A percentile compares a stretch with the other conserved stretches of the same genome.
Conservation (phyloP, 2,113 vertebrate species). For the Lophochroa leadbeateri region DNA sequence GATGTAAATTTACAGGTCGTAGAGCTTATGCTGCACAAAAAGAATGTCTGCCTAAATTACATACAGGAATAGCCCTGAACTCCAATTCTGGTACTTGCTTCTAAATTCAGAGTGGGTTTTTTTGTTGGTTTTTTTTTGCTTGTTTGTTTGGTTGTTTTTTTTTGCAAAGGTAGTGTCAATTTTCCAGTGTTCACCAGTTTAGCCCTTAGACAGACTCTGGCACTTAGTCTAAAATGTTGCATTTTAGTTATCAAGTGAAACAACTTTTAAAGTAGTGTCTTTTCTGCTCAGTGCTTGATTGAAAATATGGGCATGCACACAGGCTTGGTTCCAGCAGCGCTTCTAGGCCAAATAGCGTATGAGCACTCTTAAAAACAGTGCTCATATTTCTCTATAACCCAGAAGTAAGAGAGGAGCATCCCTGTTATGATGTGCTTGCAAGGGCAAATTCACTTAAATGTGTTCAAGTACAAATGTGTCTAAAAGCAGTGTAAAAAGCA, state of each 20-base stretch:
- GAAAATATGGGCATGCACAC: not conserved
- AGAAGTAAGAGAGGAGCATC: not conserved
- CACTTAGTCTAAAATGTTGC: not conserved
- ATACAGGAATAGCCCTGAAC: not conserved
- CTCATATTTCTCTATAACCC: not conserved
- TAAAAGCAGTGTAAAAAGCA: not conserved
- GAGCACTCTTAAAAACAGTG: not conserved
- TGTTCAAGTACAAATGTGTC: not conserved
- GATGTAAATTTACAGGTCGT: not conserved
- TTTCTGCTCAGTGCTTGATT: not conserved
- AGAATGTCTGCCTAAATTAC: not conserved
- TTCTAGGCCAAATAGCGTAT: not conserved
- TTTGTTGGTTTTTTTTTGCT: not conserved
- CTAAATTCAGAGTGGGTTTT: not conserved
- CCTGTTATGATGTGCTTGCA: not conserved
- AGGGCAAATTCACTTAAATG: not conserved
- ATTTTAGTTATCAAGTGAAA: not conserved
- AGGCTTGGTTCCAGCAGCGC: not conserved
- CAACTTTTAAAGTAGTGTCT: not conserved
- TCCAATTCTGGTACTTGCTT: not conserved
- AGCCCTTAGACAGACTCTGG: not conserved
- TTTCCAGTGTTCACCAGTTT: not conserved
- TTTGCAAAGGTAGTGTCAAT: not conserved
- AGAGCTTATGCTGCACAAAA: not conserved
- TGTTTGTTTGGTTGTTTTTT: not conserved